Evolutionary conservation across 1,140 invertebrate species (phyloP), one percentile per base, ranked within the genome.

Genomic region (Hydropsyche tenuis): DNA sequence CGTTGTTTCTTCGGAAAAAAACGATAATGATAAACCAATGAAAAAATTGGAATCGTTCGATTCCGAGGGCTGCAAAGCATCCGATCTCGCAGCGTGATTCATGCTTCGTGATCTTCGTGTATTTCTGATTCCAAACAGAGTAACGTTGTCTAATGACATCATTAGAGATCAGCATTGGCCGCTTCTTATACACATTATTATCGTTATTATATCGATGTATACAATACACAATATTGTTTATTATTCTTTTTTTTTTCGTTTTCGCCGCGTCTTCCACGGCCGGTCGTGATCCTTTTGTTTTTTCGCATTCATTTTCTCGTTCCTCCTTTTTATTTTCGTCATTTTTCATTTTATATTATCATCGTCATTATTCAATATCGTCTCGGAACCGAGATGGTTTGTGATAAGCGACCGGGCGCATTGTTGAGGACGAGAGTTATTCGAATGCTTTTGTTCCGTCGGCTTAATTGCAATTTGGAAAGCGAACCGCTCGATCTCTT

Each of bases 71-170:
- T n/a, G n/a, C n/a, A n/a, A n/a, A n/a, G n/a, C n/a, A n/a, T n/a
- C n/a, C n/a, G n/a, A n/a, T 16, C 3, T 51, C 46, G 3, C 14
- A 18, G 16, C 37, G 63, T 43, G 63, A 43, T 65, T 45, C 63
- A 45, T 43, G 20, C 16, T 65, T 60, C 42, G 30, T 65, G 63
- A 42, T 43, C 63, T 23, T 20, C 46, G 46, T 16, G 46, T 51
- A 20, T n/a, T 16, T 51, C 30, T 4, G 63, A 22, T 43, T 43
- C 30, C 63, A 23, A 43, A 45, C 63, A 45, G 23, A 65, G 63
- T 65, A 65, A 65, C 42, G 42, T 65, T 65, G 30, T 43, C 63
- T 65, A 65, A 65, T 65, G 63, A 65, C 63, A 65, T 65, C 63
- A 65, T 65, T 65, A 65, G 63, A 65, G 56, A 60, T 65, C 63